Base-by-base conservation (phyloP, 1,140 invertebrate genomes). In the Steinernema khuongi region DNA sequence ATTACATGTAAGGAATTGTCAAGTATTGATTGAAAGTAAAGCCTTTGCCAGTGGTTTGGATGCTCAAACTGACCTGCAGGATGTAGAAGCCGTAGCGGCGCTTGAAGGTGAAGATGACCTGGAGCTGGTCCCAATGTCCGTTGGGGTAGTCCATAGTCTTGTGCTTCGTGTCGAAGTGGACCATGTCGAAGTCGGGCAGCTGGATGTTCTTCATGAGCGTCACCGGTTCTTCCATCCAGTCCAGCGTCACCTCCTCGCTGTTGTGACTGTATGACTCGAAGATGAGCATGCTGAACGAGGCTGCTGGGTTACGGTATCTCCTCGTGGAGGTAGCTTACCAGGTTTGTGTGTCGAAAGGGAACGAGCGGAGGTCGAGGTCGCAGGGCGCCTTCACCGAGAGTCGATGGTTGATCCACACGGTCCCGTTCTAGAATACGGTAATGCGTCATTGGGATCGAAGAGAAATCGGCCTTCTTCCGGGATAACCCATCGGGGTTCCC, bases 21-120 rank as follows among this genome's bases (percentile, higher is more conserved):
- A n/a, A n/a, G n/a, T n/a, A n/a, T n/a, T n/a, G n/a, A n/a, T n/a
- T n/a, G n/a, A n/a, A n/a, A n/a, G n/a, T n/a, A n/a, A n/a, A n/a
- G n/a, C n/a, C n/a, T n/a, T n/a, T n/a, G n/a, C n/a, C n/a, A n/a
- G n/a, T n/a, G n/a, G n/a, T n/a, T n/a, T n/a, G n/a, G n/a, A n/a
- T n/a, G n/a, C n/a, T 43, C 41, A 43, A 17, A 17, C 17, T 17
- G 17, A 67, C 60, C n/a, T 84, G 83, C 29, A 84, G 74, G 43
- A 84, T 85, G 68, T 84, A 84, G 43, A 85, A 84, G 14, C 82
- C 82, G 67, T 85, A 84, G 18, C 83, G 77, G n/a, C 83, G 80
- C 71, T 85, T 84, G 73, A 84, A 84, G 29, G 80, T 84, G 71
- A 84, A 85, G 14, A 70, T 66, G 17, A 79, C 77, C 70, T 80